Conservation (phyloP, 1,140 invertebrate species). For the Eueides isabella region DNA sequence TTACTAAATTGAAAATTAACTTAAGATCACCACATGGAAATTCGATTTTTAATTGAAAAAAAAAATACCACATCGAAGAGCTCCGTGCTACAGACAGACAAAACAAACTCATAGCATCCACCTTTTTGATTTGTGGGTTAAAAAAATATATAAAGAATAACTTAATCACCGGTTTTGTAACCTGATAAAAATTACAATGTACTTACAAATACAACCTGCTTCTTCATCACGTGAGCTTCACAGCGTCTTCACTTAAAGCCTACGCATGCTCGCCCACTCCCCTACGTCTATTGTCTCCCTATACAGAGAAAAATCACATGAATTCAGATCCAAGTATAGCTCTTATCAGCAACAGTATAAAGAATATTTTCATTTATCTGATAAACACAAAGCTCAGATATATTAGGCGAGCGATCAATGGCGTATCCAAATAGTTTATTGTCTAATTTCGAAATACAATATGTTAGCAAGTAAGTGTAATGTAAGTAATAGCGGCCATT, state of each 20-base stretch:
- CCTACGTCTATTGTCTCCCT: conserved; percentile 22
- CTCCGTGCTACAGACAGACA: too few species aligned
- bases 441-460: conserved; percentile 2
- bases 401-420: conserved; percentile 7
- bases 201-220: not conserved
- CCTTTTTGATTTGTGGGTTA: too few species aligned
- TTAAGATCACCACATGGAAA: too few species aligned
- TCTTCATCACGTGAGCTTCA: not conserved
- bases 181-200: not conserved
- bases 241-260: conserved; percentile 22
- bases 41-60: too few species aligned
- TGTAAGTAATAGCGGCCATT: not conserved
- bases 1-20: too few species aligned
- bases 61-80: too few species aligned
- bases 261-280: conserved; percentile 20
- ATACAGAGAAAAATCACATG: conserved; percentile 26
- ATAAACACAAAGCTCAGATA: not conserved
- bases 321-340: not conserved
- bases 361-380: not conserved
- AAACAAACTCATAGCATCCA: too few species aligned
- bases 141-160: too few species aligned
- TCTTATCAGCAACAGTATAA: conserved; percentile 3
- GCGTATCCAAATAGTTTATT: conserved; percentile 12
- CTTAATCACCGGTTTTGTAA: not conserved
- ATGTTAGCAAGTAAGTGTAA: not conserved